Percentiles rank a stretch among this genome's conserved stretches.
phyloP scores from a whole-genome alignment of 2,113 vertebrate genomes.

The Zootoca vivipara region DNA sequence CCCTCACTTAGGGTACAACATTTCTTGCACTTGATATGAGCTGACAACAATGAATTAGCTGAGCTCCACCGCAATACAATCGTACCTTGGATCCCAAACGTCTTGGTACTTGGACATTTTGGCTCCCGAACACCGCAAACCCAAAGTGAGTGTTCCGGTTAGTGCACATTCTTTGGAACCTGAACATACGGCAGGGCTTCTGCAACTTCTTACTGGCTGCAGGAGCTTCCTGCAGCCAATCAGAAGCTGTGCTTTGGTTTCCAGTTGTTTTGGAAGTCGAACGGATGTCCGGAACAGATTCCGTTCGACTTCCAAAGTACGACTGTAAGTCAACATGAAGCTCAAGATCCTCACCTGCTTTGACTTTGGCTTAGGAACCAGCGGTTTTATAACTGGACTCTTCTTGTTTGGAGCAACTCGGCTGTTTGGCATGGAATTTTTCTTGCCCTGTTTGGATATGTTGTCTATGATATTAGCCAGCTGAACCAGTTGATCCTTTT shows the following conservation, averaged over 20 bases:
- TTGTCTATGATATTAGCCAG: conserved; percentile 85
- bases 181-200: no score
- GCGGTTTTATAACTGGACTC: conserved; percentile 88
- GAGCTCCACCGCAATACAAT: not conserved
- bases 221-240: no score
- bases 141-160: no score
- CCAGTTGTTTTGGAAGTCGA: no score
- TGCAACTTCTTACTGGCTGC: no score
- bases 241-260: no score
- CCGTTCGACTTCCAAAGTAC: no score
- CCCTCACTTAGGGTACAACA: not conserved
- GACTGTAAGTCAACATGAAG: not conserved
- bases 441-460: conserved; percentile 83
- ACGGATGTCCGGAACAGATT: no score
- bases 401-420: conserved; percentile 67
- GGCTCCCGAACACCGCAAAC: no score
- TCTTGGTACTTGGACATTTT: no score
- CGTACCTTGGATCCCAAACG: no score
- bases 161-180: no score
- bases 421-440: conserved; percentile 56
- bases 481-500: conserved; percentile 75
- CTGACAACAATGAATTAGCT: conserved; percentile 1
- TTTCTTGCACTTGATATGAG: not conserved
- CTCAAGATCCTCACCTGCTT: conserved; percentile 79
- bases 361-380: conserved; percentile 85